Conservation (phyloP, 2,113 vertebrate genomes). For the Plotosus lineatus region DNA sequence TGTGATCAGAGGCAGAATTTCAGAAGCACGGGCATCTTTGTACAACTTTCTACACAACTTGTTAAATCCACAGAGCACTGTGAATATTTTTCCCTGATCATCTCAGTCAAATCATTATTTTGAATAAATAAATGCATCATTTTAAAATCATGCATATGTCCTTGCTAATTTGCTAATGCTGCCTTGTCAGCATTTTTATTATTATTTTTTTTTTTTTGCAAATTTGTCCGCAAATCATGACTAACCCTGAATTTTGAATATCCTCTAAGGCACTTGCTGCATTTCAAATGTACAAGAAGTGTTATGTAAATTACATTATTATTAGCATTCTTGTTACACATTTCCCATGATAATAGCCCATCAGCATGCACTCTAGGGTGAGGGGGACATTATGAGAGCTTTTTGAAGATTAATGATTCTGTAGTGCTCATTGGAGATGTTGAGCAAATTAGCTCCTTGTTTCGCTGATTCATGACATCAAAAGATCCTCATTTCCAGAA, state of each 20-base stretch:
- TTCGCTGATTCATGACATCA: neutral
- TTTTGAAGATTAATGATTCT: slow-evolving; percentile 6
- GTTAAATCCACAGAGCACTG: neutral
- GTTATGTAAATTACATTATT: neutral
- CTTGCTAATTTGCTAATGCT: neutral
- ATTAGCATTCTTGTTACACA: neutral
- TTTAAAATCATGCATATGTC: neutral
- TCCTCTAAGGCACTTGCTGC: neutral
- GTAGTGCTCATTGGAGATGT: neutral
- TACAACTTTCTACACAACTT: neutral
- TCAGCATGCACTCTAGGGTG: neutral
- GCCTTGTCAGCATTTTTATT: neutral
- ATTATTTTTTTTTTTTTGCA: no score
- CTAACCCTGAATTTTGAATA: neutral
- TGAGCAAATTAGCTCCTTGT: neutral
- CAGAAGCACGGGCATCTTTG: neutral
- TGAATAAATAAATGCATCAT: neutral
- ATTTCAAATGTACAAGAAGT: neutral
- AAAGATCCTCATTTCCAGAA: neutral
- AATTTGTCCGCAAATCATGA: slow-evolving; percentile 2
- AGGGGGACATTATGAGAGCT: neutral
- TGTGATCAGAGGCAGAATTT: slow-evolving; percentile 4
- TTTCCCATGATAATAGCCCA: neutral
- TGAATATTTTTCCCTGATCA: neutral
- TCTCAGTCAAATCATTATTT: neutral